These are phyloP conservation scores for Watersipora subatra DNA, from an alignment of 1,140 invertebrate genomes.

Conservation along the genomic window DNA sequence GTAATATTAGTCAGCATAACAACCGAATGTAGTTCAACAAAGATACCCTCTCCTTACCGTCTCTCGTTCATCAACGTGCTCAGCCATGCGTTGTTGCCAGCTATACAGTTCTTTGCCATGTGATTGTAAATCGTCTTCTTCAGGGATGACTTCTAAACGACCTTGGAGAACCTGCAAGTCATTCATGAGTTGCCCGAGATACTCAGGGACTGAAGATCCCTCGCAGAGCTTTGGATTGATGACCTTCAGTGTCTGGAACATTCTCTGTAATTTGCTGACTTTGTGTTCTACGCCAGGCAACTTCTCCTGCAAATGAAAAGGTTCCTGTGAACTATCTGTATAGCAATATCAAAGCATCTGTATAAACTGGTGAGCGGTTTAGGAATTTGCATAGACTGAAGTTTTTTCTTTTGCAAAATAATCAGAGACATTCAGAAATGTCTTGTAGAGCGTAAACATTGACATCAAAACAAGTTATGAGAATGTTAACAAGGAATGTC, in stretches of 20 bases:
- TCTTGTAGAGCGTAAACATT: neutral
- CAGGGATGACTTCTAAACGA: neutral
- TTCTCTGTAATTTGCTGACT: neutral
- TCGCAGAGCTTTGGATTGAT: neutral
- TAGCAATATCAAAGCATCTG: too few relatives aligned
- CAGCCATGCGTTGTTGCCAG: neutral
- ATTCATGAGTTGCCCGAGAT: neutral
- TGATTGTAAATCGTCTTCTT: neutral
- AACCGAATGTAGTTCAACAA: too few relatives aligned
- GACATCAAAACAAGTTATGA: neutral
- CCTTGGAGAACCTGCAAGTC: neutral
- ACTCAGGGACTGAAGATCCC: neutral
- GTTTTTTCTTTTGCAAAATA: too few relatives aligned
- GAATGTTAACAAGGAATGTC: too few relatives aligned
- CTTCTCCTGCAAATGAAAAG: neutral
- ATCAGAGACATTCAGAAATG: neutral
- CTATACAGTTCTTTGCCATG: neutral
- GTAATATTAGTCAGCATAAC: too few relatives aligned
- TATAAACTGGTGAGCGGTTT: too few relatives aligned
- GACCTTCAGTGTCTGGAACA: neutral
- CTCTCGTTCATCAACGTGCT: neutral
- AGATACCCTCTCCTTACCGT: too few relatives aligned
- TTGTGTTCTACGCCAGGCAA: neutral
- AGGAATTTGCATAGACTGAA: too few relatives aligned
- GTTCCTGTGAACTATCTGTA: too few relatives aligned